Percentiles rank a stretch among this genome's conserved stretches.
Conservation (phyloP, 2,797 vertebrate species). For the Miichthys miiuy region DNA sequence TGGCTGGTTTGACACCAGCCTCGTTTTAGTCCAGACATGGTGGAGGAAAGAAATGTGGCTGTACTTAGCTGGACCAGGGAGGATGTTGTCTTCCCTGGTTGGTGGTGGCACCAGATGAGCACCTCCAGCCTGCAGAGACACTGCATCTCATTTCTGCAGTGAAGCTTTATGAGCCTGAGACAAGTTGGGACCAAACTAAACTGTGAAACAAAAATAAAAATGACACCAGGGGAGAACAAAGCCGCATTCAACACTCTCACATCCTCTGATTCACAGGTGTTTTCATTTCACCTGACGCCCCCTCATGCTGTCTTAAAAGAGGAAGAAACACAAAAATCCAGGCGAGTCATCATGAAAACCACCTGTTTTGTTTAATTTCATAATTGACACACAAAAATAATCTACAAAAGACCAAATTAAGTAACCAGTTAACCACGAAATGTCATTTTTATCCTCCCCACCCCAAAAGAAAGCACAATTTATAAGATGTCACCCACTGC, state of each 20-base stretch:
- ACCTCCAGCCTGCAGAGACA: neutral
- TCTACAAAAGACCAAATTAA: slow-evolving; percentile 84
- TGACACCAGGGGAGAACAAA: neutral
- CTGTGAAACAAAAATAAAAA: neutral
- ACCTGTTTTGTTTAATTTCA: slow-evolving; percentile 83
- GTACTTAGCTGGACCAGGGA: neutral
- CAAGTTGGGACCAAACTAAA: neutral
- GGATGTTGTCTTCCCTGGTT: neutral
- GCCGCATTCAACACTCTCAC: neutral
- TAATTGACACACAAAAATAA: slow-evolving; percentile 87
- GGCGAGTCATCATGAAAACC: slow-evolving; percentile 73
- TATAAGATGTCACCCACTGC: slow-evolving; percentile 75
- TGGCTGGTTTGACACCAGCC: too few relatives aligned
- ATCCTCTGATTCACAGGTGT: neutral
- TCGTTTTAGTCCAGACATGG: neutral
- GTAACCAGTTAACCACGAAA: slow-evolving; percentile 78
- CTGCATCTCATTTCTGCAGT: neutral
- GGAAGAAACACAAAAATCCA: neutral
- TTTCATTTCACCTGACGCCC: too few relatives aligned
- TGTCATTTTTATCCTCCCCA: slow-evolving; percentile 55
- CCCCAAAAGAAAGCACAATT: slow-evolving; percentile 60
- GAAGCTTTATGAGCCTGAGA: neutral
- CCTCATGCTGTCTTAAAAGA: neutral
- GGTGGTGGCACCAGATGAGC: too few relatives aligned
- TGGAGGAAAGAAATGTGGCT: neutral